Evolutionary conservation across 2,113 vertebrate species (phyloP), one percentile per base, ranked within the genome.

Genomic region (Phocoena sinus): DNA sequence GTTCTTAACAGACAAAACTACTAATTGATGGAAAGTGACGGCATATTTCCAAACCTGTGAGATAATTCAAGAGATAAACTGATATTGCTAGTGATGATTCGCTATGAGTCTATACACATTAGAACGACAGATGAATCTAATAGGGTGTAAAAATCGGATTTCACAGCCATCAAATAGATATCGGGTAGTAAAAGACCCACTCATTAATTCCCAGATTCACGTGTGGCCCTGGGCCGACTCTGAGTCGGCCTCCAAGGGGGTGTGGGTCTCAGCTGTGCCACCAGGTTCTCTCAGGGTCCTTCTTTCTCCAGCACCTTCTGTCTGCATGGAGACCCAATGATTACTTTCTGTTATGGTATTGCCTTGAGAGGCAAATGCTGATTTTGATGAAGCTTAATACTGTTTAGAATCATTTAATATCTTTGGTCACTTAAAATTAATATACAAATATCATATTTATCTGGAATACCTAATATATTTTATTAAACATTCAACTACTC

Each of bases 81-180:
- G 82, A 7, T 71, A 84, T 21, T 91, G 71, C 56, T 68, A 44
- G 25, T 13, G 74, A 95, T 76, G 82, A 82, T 63, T 47, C 87
- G 60, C 76, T 71, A 60, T 50, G 62, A 81, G 82, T 79, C 74
- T 60, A 10, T 8, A 47, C 23, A 44, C 33, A 71, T 83, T 44
- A 92, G 53, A 73, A 84, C 0, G 0, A 36, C 60, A 50, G 70
- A 76, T 89, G 93, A 81, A 77, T 65, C 87, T 92, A 68, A 92
- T 17, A 94, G 91, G 80, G 84, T 80, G 50, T 97, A 95, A 79
- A 93, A 96, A 85, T 33, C 81, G 60, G 33, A 93, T 88, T 93
- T 91, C 84, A 68, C 56, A 95, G 97, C 9, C 91, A 82, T 47
- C 94, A 89, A 6, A 70, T 0, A 93, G 81, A 89, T 20, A 71